Conservation (phyloP, 2,113 vertebrate genomes). For the Etia nguti region DNA sequence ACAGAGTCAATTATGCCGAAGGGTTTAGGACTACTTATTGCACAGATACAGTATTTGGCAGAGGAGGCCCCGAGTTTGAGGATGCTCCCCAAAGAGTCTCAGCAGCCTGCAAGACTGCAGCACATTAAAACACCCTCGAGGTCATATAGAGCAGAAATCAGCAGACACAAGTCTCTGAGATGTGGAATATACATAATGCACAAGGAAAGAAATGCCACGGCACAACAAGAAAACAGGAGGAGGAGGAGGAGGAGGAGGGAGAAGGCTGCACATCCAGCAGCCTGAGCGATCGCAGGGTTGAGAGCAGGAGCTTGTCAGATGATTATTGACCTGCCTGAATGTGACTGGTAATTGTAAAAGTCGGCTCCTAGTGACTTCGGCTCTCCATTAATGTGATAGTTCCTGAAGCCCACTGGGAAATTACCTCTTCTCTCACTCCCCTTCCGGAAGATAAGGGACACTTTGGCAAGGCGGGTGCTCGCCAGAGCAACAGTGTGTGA, state of each 20-base stretch:
- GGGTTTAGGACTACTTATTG: not conserved
- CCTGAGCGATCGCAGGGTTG: not conserved
- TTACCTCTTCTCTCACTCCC: constrained; percentile 10
- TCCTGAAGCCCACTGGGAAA: constrained; percentile 31
- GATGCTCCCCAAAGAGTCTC: not conserved
- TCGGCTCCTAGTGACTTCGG: not conserved
- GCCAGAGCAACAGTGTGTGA: constrained; percentile 16
- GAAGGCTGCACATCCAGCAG: not conserved
- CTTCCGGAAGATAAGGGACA: constrained; percentile 25
- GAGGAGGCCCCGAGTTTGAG: not conserved
- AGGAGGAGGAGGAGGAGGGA: not conserved
- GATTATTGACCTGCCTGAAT: constrained; percentile 16
- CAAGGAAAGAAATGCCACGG: not conserved
- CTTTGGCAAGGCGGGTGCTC: not conserved
- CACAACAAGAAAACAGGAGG: not conserved
- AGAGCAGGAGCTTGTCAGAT: not conserved
- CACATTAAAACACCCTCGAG: constrained; percentile 24
- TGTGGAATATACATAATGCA: constrained; percentile 26
- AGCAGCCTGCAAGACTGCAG: not conserved
- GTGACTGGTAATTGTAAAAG: constrained; percentile 14
- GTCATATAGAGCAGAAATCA: not conserved
- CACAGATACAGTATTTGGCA: not conserved
- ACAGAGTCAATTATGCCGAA: not conserved
- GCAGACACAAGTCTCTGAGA: not conserved
- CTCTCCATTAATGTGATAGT: constrained; percentile 6